Evolutionary conservation across 2,888 invertebrate genomes (phyloP), one percentile per base, ranked within the genome.

Genomic region (Ochropleura leucogaster): DNA sequence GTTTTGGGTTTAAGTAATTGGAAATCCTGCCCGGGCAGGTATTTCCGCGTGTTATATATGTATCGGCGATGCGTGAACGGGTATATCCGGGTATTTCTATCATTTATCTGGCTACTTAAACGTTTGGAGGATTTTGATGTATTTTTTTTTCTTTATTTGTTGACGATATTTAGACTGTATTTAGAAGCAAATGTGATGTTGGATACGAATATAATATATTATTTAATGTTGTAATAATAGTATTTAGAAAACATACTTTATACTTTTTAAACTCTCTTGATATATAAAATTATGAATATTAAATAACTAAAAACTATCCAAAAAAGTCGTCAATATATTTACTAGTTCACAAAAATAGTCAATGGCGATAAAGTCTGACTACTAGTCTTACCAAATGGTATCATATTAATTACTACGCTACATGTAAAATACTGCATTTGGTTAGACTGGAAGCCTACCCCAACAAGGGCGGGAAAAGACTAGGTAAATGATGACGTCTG

Each of bases 1-100:
- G 80, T 79, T 86, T 84, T 72, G 79, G 84, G 85, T 82, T 85
- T 87, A 86, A 86, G 88, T 90, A 88, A 90, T 89, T 89, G 89
- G 84, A 86, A 86, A 85, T 84, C 83, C 81, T 80, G 73, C 74
- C 83, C 75, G 77, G 63, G 67, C 79, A 85, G 86, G 86, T 88
- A 85, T 80, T 75, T 80, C 76, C 74, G 83, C 72, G 77, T 85
- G 70, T 79, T 82, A 81, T 63, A 74, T 73, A 68, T 73, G 75
- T 73, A 68, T 73, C 72, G 77, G 62, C 72, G 73, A 77, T 79
- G 77, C 80, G 79, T 77, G 79, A 81, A 77, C 68, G 64, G 66
- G 63, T 72, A 73, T 78, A 87, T 81, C 80, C 87, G 84, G 77
- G 79, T 70, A 79, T 85, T 79, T 76, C 64, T 74, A 60, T 71